These are phyloP conservation scores for Gonatopus flavifemur DNA, from an alignment of 1,140 invertebrate genomes.

Conservation along the genomic window DNA sequence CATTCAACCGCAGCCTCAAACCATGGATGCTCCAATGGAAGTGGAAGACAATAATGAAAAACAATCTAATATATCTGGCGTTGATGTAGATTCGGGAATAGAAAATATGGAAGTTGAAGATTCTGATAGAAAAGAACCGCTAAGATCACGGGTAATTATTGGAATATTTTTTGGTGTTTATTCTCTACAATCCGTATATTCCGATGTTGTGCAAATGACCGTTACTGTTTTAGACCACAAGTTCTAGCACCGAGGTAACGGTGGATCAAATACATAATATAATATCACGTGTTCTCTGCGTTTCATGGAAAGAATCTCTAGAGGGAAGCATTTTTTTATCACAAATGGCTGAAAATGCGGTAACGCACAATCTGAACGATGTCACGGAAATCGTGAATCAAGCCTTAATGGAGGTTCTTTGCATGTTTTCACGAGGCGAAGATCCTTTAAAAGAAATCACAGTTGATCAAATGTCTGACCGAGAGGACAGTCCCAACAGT, in stretches of 20 bases:
- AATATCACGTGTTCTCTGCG: slow-evolving; percentile 66
- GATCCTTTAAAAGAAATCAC: slow-evolving; percentile 65
- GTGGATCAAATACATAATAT: slow-evolving; percentile 66
- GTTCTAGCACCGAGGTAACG: slow-evolving; percentile 62
- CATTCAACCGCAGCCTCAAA: slow-evolving; percentile 38
- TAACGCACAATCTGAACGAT: slow-evolving; percentile 54
- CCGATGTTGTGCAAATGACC: neutral
- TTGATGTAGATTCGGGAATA: slow-evolving; percentile 74
- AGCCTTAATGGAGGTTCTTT: slow-evolving; percentile 70
- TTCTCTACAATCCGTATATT: neutral
- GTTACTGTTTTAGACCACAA: slow-evolving; percentile 51
- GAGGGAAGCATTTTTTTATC: slow-evolving; percentile 67
- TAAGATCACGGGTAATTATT: slow-evolving; percentile 53
- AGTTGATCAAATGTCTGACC: slow-evolving; percentile 52
- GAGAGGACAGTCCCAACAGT: slow-evolving; percentile 51
- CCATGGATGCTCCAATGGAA: slow-evolving; percentile 59
- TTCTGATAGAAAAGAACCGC: slow-evolving; percentile 49
- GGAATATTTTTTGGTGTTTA: too few species aligned
- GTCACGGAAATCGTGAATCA: slow-evolving; percentile 64
- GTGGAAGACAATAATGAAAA: slow-evolving; percentile 61
- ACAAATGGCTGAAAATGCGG: slow-evolving; percentile 61
- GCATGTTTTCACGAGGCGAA: slow-evolving; percentile 63
- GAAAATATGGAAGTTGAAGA: slow-evolving; percentile 76
- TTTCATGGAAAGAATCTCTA: slow-evolving; percentile 65
- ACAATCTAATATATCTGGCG: slow-evolving; percentile 55